Evolutionary conservation across 2,888 invertebrate genomes (phyloP).

Genomic region (Drosophila vallismaia): DNA sequence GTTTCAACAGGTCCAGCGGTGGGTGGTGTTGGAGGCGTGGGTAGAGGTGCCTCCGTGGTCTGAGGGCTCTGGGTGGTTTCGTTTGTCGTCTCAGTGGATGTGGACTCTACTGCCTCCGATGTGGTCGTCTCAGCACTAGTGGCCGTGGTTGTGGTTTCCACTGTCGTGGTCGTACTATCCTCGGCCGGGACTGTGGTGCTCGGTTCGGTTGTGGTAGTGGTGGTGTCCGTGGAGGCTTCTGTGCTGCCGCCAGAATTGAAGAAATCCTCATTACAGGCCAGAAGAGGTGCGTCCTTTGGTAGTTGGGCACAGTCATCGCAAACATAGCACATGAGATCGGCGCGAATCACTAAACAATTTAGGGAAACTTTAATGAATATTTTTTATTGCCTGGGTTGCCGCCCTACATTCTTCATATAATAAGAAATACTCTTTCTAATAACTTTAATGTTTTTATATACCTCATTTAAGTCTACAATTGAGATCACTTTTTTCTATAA

Average conservation of each 20-base stretch:
- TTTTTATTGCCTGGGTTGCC: background rate
- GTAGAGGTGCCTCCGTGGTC: conserved; percentile 33
- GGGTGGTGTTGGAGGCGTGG: conserved; percentile 50
- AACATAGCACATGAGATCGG: conserved; percentile 79
- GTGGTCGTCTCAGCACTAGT: conserved; percentile 12
- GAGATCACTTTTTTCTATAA: background rate
- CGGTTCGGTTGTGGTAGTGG: conserved; percentile 42
- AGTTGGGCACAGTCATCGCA: conserved; percentile 76
- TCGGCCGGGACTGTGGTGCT: conserved; percentile 21
- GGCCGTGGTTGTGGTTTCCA: conserved; percentile 34
- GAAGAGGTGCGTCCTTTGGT: conserved; percentile 59
- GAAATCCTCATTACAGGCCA: conserved; percentile 72
- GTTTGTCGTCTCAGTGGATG: conserved; percentile 21
- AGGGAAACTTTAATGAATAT: background rate
- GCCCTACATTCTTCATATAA: too few relatives aligned
- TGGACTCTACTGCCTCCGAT: conserved; percentile 42
- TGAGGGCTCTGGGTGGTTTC: conserved; percentile 32
- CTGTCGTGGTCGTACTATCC: conserved; percentile 6
- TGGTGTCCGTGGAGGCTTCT: conserved; percentile 64
- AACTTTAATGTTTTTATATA: background rate
- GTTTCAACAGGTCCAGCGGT: conserved; percentile 59
- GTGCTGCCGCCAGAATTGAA: conserved; percentile 63
- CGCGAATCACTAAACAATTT: conserved; percentile 56
- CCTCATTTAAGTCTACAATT: background rate
- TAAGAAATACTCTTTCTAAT: background rate